Base-by-base conservation (phyloP, 1,140 invertebrate genomes). In the Seison nebaliae region DNA sequence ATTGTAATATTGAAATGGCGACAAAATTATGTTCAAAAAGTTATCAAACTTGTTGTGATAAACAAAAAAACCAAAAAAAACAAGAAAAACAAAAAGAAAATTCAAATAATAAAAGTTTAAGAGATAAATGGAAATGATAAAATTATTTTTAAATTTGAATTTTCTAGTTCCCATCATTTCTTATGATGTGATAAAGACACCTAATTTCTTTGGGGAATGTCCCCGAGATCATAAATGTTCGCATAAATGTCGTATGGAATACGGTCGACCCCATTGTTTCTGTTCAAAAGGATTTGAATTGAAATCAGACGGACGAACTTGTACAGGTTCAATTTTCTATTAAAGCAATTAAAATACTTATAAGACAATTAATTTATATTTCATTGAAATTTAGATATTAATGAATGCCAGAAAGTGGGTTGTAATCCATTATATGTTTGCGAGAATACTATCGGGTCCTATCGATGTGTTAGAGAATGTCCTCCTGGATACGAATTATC, bases 401-500 rank as follows among this genome's bases (percentile, higher is more conserved):
- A 67, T 45, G 65, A 67, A 43, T 67, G 65, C 48, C 46, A 54
- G 37, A 51, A 52, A 19, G 49, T 46, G 20, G 54, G 65, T 46
- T 67, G 65, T 43, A 39, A 47, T 11, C 17, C 43, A 12, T 47
- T 47, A 2, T 47, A 53, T 39, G 44, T 46, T 7, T 59, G 58
- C 47, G 51, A 52, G 35, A 60, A 60, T 45, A 53, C 48, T 5
- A 24, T 48, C 1, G 56, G 56, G 6, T 52, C 51, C 5, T 60
- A 46, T 37, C 21, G 16, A 16, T 40, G 38, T 29, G 35, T 28
- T 19, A 12, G 20, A 34, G 29, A 22, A 22, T 40, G 38, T 23
- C 31, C 22, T 5, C n/a, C 23, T 28, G 38, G 38, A 16, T 40
- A 40, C 22, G 26, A 18, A 15, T 40, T 33, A 16, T 23, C 30